Conservation (phyloP, 2,888 invertebrate genomes). For the Spilarctia lutea region DNA sequence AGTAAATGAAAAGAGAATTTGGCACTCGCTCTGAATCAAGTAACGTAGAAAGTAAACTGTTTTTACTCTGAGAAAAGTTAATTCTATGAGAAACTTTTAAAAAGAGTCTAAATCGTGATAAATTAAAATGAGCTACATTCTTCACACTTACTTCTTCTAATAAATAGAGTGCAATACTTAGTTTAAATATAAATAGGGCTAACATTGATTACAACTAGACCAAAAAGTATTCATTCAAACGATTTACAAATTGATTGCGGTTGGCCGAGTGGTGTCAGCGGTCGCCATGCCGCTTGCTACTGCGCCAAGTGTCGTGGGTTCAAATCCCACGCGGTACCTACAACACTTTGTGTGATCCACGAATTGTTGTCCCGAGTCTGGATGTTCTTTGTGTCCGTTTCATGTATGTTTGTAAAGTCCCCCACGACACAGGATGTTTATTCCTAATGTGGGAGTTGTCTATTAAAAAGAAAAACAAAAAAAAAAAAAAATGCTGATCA, state of each 20-base stretch:
- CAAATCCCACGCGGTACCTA: no score
- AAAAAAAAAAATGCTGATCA: no score
- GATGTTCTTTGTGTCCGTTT: no score
- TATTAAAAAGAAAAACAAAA: no score
- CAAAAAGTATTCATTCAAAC: neutral
- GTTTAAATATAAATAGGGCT: neutral
- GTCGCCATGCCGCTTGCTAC: no score
- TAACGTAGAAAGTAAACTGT: neutral
- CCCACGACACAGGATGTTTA: no score
- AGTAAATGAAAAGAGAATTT: neutral
- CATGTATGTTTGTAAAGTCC: no score
- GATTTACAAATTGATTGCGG: neutral
- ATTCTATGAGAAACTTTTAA: neutral
- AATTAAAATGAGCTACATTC: neutral
- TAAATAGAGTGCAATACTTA: neutral
- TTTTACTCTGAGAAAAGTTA: neutral
- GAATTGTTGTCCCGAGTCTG: no score
- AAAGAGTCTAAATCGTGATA: neutral
- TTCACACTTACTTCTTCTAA: neutral
- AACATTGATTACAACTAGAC: neutral
- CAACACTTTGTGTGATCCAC: no score
- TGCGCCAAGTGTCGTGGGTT: no score
- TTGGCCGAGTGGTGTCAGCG: no score
- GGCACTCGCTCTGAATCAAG: neutral
- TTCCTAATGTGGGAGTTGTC: no score